Percentiles rank a stretch among this genome's conserved stretches.
phyloP scores from a whole-genome alignment of 2,888 invertebrate genomes.

The Pasiphila rectangulata region DNA sequence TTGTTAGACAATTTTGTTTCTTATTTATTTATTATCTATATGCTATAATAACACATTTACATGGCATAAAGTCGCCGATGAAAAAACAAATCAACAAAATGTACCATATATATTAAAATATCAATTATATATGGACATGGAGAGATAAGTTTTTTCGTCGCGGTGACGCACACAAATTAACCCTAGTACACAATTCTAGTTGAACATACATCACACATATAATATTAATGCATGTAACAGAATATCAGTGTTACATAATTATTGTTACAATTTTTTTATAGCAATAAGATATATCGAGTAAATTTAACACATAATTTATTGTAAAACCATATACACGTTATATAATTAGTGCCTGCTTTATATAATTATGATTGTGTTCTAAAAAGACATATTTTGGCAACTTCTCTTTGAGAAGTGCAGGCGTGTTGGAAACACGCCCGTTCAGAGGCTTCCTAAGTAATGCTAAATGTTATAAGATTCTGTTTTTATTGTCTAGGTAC shows the following conservation, averaged over 20 bases:
- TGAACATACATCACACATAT: constrained; percentile 51
- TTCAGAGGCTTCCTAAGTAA: constrained; percentile 77
- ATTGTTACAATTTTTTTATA: constrained; percentile 66
- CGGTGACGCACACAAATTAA: background rate
- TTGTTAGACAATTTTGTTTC: no score
- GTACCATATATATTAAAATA: background rate
- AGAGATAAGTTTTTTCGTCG: constrained; percentile 1
- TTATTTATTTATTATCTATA: no score
- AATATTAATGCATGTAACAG: constrained; percentile 29
- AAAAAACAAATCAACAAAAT: background rate
- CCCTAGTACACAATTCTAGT: constrained; percentile 48
- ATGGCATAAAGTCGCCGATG: background rate
- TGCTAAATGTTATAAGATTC: constrained; percentile 75
- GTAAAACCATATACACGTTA: constrained; percentile 71
- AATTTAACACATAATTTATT: constrained; percentile 78
- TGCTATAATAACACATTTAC: background rate
- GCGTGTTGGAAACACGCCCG: constrained; percentile 66
- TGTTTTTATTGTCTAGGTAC: constrained; percentile 78
- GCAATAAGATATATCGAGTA: constrained; percentile 65
- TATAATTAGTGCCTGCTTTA: constrained; percentile 79
- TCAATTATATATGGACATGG: no score
- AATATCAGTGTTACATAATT: constrained; percentile 47
- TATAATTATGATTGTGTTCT: constrained; percentile 64
- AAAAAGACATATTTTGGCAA: constrained; percentile 76
- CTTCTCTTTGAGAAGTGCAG: constrained; percentile 46